Percentiles rank a stretch among this genome's conserved stretches.
These are phyloP conservation scores for Micropoecilia bifurca DNA, from an alignment of 2,797 vertebrate genomes.

Conservation along the genomic window DNA sequence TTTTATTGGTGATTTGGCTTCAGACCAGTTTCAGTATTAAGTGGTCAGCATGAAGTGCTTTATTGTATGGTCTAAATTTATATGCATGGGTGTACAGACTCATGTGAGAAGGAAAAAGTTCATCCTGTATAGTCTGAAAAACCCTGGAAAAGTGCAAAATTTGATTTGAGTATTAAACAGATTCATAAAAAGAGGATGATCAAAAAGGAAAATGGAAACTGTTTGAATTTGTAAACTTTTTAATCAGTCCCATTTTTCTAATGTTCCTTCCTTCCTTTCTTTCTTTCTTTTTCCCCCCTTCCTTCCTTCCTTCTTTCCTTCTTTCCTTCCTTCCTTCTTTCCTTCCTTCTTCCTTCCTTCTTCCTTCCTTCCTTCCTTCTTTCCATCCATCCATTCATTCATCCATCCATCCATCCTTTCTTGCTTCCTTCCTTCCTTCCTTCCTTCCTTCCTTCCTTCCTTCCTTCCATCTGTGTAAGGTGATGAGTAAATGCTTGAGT, in stretches of 20 bases:
- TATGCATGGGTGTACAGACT: neutral
- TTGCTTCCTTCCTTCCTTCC: too few relatives aligned
- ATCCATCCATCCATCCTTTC: too few relatives aligned
- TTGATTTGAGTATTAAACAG: neutral
- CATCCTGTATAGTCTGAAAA: neutral
- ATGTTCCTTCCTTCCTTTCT: too few relatives aligned
- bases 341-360: too few relatives aligned
- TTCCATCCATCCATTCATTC: neutral
- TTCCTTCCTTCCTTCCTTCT: too few relatives aligned
- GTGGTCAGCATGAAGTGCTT: neutral
- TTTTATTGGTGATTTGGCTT: conserved; percentile 6
- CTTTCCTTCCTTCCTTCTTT: too few relatives aligned
- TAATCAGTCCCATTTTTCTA: neutral
- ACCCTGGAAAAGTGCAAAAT: neutral
- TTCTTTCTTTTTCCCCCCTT: too few relatives aligned
- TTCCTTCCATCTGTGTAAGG: too few relatives aligned
- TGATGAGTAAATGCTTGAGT: neutral
- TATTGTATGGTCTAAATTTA: neutral
- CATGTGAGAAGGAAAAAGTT: neutral
- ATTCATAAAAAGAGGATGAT: neutral
- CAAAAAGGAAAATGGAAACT: neutral
- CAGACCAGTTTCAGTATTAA: conserved; percentile 3
- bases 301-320: too few relatives aligned
- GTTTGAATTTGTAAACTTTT: neutral
- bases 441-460: too few relatives aligned